Conservation (phyloP, 92 coral and sea anemone species). For the Siderastrea siderea region DNA sequence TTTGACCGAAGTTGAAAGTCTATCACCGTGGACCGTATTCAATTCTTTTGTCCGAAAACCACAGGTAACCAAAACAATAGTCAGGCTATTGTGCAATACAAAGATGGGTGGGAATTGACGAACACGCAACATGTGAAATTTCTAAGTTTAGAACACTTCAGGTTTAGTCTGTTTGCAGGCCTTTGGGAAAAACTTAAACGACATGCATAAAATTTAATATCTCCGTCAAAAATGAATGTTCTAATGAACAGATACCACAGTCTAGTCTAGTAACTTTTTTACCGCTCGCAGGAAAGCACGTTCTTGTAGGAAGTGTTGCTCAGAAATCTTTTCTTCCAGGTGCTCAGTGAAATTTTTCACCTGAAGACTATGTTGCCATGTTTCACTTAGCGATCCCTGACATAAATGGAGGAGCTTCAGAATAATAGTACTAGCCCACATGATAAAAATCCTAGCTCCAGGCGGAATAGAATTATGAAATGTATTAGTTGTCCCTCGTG, state of each 20-base stretch:
- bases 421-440: neutral
- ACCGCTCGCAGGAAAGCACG: neutral
- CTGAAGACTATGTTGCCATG: neutral
- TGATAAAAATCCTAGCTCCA: neutral
- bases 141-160: neutral
- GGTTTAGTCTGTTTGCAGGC: neutral
- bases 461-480: neutral
- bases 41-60: conserved; percentile 9
- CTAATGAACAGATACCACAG: too few relatives aligned
- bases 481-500: neutral
- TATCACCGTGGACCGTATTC: neutral
- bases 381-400: neutral
- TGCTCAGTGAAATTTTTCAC: neutral
- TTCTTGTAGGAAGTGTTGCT: neutral
- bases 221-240: too few relatives aligned
- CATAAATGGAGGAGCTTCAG: neutral
- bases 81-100: conserved; percentile 1
- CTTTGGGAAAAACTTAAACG: neutral
- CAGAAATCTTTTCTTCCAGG: neutral
- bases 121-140: neutral
- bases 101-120: neutral
- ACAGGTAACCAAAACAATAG: conserved; percentile 22
- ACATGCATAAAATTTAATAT: neutral
- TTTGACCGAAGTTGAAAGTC: neutral
- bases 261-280: too few relatives aligned